Evolutionary conservation across 2,888 invertebrate species (phyloP), one percentile per base, ranked within the genome.

Genomic region (Philereme transversata): DNA sequence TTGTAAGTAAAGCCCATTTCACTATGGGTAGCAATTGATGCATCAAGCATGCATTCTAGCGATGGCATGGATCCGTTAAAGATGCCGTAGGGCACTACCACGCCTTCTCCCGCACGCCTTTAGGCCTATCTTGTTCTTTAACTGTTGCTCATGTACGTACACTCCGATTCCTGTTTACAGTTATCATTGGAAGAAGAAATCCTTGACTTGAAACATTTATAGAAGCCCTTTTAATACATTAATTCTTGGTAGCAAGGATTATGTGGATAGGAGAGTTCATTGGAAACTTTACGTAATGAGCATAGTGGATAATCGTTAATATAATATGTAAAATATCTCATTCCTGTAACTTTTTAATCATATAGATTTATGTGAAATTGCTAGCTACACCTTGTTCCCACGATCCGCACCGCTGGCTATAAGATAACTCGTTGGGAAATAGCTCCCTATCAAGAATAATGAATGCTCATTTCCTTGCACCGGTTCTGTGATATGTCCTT

Each of bases 301-400:
- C n/a, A n/a, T n/a, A n/a, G n/a, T n/a, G n/a, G n/a, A n/a, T n/a
- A n/a, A n/a, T n/a, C n/a, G n/a, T n/a, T n/a, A n/a, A n/a, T 7
- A n/a, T n/a, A 5, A 43, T 9, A 43, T 43, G 34, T 41, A 49
- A 64, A 54, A 54, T 51, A 55, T 51, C 46, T 47, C 48, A 52
- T 65, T 54, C 60, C 52, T 57, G 59, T 56, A 64, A 57, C 36
- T 43, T 55, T 60, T 64, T 68, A 65, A 68, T 64, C 55, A 67
- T 52, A 55, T 57, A 58, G 61, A 55, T 68, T 74, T 71, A 69
- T 71, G 67, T 68, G 69, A 76, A 77, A 79, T 75, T 72, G 67
- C 66, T 59, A 55, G 71, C 70, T 73, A 68, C 53, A 61, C 52
- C 53, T 66, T 64, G 72, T 79, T 77, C 80, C 73, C 80, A 79